Conservation (phyloP, 2,113 vertebrate species). For the Otocyon megalotis region DNA sequence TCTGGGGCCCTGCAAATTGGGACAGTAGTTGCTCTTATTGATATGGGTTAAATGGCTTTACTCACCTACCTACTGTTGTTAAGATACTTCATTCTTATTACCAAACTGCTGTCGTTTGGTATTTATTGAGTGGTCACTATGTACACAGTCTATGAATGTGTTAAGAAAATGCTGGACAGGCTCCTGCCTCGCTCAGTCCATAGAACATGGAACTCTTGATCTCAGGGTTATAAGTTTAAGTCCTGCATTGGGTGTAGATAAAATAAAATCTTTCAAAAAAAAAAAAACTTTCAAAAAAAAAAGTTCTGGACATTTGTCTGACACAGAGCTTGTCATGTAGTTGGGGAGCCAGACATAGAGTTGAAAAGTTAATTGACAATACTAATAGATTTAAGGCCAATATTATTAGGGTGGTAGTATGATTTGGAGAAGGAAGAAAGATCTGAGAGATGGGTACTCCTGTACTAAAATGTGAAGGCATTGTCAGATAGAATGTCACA, state of each 20-base stretch:
- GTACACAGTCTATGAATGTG: not conserved
- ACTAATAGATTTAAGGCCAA: not conserved
- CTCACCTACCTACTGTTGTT: not conserved
- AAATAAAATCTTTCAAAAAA: not conserved
- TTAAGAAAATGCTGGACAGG: not conserved
- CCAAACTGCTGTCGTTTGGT: not conserved
- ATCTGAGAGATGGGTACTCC: not conserved
- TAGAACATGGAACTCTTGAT: not conserved
- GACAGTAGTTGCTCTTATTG: not conserved
- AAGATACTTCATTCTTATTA: not conserved
- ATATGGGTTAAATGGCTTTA: not conserved
- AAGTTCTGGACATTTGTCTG: not conserved
- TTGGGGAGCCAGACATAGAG: not conserved
- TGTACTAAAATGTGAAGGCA: not conserved
- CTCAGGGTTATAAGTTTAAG: not conserved
- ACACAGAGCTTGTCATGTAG: not conserved
- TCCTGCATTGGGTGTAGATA: not conserved
- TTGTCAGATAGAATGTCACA: not conserved
- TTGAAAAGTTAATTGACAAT: not conserved
- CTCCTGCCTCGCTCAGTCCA: not conserved
- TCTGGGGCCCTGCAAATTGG: not conserved
- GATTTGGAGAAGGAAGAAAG: not conserved
- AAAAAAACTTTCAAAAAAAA: not conserved
- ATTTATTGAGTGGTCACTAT: conserved; percentile 24
- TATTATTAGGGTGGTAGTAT: not conserved